Conservation (phyloP, 2,888 invertebrate species). For the Dorcus parallelipipedus region DNA sequence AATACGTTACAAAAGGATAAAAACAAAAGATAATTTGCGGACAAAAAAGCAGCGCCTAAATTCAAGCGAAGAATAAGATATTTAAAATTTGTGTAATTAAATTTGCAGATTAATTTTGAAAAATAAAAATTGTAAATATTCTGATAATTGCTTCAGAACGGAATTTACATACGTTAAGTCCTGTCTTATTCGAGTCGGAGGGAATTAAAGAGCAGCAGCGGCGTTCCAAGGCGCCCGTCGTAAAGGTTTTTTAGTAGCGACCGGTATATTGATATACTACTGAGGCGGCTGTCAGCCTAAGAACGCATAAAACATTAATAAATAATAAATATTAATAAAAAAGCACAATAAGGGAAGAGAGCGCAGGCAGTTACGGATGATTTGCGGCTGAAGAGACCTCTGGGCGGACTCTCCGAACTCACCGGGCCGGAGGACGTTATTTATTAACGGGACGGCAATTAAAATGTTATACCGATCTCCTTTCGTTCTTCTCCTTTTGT, state of each 20-base stretch:
- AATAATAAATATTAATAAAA: constrained; percentile 43
- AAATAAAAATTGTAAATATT: too few species aligned
- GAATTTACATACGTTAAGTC: background rate
- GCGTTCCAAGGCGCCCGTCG: constrained; percentile 13
- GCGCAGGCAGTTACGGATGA: constrained; percentile 38
- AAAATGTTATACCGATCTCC: constrained; percentile 10
- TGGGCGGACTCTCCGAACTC: constrained; percentile 32
- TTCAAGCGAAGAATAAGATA: too few species aligned
- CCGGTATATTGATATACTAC: constrained; percentile 26
- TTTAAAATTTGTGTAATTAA: too few species aligned
- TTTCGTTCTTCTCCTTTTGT: too few species aligned
- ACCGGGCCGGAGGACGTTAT: constrained; percentile 16
- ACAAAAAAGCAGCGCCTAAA: too few species aligned
- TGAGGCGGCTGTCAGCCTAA: constrained; percentile 25
- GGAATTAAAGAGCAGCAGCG: background rate
- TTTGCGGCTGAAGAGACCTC: constrained; percentile 35
- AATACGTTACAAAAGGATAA: too few species aligned
- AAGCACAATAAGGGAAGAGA: constrained; percentile 34
- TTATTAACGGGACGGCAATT: constrained; percentile 16
- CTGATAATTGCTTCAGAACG: too few species aligned
- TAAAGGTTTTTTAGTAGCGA: constrained; percentile 27
- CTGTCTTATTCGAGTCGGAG: background rate
- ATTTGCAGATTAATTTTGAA: too few species aligned
- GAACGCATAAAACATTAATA: constrained; percentile 33
- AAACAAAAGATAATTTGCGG: too few species aligned